Evolutionary conservation across 2,888 invertebrate genomes (phyloP), one percentile per base, ranked within the genome.

Genomic region (Trichogramma evanescens): DNA sequence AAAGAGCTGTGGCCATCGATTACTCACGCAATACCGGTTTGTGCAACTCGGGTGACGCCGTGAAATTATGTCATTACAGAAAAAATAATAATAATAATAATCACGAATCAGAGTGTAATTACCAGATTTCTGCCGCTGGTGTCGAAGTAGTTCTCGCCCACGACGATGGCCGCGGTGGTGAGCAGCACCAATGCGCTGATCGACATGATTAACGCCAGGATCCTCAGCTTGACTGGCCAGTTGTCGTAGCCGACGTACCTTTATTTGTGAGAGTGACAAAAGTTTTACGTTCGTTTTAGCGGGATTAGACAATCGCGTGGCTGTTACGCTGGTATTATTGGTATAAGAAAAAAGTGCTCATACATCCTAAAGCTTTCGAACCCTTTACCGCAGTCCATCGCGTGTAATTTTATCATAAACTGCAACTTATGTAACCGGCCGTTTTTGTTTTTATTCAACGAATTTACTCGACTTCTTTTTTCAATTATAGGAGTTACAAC

Each of bases 111-210:
- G 9, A 13, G 39, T 6, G 39, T 54, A 52, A 8, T 13, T 62
- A 65, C 65, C 65, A 65, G 59, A 61, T 65, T 65, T n/a, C 62
- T 52, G 43, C 65, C 65, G 41, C 63, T 63, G 54, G 65, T 65
- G 39, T 65, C 65, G 49, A 65, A 65, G 40, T 65, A 65, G 13
- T 54, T 59, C 7, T 61, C 62, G 38, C 54, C 53, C 8, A 56
- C 58, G 6, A 54, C 62, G 5, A 61, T n/a, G 7, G 60, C 56
- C 2, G 61, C 56, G 1, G 50, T 52, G 10, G 51, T 44, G 3
- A 64, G 54, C 4, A 64, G 41, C 39, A 64, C 8, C 7, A 64
- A 39, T 8, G 53, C 41, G 26, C 54, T 48, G 4, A 59, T 7
- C 13, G 62, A 55, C 62, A 64, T 59, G 4, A 44, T 46, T 5